Base-by-base conservation (phyloP, 1,140 invertebrate genomes). In the Laupala kohalensis region DNA sequence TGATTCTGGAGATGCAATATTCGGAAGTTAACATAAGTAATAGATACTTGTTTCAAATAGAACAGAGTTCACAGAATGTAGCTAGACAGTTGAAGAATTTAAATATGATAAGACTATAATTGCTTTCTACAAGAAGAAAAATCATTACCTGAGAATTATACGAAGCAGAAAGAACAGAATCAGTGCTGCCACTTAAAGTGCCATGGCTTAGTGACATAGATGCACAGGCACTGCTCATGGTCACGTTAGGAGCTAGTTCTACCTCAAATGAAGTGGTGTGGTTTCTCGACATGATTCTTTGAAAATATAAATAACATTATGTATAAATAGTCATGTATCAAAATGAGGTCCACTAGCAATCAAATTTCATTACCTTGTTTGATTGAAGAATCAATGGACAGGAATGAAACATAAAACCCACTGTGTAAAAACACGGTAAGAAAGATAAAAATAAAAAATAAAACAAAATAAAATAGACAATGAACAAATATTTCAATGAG, bases 281-380 rank as follows among this genome's bases (percentile, higher is more conserved):
- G 67, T 68, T 29, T 68, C 67, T 28, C 27, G 67, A 68, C 67
- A 68, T 30, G 28, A 23, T 23, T 28, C 67, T 68, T 25, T 25
- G 29, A 68, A n/a, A 19, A 67, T 9, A 28, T 9, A n/a, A 6
- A 28, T 23, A 30, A n/a, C 27, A 67, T 24, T 25, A 2, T 9
- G 13, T n/a, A 24, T 9, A 65, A 13, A 25, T n/a, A 25, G 23
- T 66, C 9, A 66, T 13, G 9, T 64, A 64, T 12, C 4, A 12
- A 64, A 24, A 64, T 12, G 3, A n/a, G 6, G 5, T 13, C 63
- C n/a, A 24, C n/a, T 25, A 66, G 13, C 23, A 25, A 26, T 66
- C 26, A 13, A 5, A 24, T 15, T 25, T 6, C 6, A 25, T 67
- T 67, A 67, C 66, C 66, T 67, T 67, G 25, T 13, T 27, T 67